Conservation (phyloP, 2,888 invertebrate species). For the Embidobia sp. region DNA sequence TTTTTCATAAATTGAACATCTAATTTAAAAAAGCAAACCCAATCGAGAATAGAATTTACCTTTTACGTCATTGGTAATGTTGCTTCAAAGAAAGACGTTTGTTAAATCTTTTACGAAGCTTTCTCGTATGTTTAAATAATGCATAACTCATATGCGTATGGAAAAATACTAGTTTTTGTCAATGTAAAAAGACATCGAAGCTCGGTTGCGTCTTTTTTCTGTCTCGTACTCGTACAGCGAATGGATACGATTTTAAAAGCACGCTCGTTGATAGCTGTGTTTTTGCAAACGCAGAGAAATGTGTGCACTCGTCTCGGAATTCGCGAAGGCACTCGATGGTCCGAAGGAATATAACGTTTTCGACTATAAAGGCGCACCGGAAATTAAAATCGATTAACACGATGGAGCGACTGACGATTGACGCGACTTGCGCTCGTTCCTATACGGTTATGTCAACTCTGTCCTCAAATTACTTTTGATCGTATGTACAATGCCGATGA, state of each 20-base stretch:
- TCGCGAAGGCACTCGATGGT: slow-evolving; percentile 41
- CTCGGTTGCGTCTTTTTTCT: neutral
- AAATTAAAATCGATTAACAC: slow-evolving; percentile 77
- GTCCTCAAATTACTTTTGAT: slow-evolving; percentile 55
- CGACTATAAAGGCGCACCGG: slow-evolving; percentile 68
- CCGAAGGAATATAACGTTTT: slow-evolving; percentile 63
- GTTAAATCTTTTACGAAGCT: slow-evolving; percentile 46
- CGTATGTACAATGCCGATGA: slow-evolving; percentile 44
- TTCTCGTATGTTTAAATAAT: slow-evolving; percentile 55
- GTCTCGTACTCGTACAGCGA: slow-evolving; percentile 12
- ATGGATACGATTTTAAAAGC: slow-evolving; percentile 47
- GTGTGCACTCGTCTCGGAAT: slow-evolving; percentile 40
- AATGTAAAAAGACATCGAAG: slow-evolving; percentile 37
- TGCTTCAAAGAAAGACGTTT: slow-evolving; percentile 35
- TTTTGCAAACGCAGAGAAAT: slow-evolving; percentile 42
- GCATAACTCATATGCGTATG: slow-evolving; percentile 29
- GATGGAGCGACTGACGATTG: slow-evolving; percentile 44
- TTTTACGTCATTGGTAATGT: slow-evolving; percentile 38
- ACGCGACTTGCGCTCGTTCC: slow-evolving; percentile 21
- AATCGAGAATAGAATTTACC: slow-evolving; percentile 27
- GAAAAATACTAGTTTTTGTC: slow-evolving; percentile 26
- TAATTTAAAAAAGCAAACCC: neutral
- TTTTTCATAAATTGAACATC: neutral
- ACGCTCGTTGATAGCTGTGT: slow-evolving; percentile 39
- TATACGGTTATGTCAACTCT: slow-evolving; percentile 46